Conservation (phyloP, 2,888 invertebrate species). For the Ornithoptera priamus region DNA sequence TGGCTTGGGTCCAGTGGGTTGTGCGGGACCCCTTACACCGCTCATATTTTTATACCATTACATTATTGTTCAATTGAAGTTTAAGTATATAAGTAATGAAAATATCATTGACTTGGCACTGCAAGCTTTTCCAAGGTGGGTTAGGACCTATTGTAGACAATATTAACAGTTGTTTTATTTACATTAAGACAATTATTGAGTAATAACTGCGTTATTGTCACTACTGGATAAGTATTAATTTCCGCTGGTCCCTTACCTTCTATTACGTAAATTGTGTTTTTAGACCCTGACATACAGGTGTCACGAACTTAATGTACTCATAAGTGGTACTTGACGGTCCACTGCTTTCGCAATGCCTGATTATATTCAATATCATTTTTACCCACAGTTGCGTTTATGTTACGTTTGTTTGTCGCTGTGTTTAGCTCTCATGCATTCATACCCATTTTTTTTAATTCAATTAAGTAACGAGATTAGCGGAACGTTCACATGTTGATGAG, state of each 20-base stretch:
- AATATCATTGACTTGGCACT: neutral
- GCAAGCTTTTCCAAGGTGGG: neutral
- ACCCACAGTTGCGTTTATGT: neutral
- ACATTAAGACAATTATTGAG: neutral
- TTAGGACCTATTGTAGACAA: neutral
- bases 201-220: neutral
- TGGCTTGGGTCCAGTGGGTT: too few species aligned
- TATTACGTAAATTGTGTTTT: slow-evolving; percentile 15
- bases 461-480: too few species aligned
- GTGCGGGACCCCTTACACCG: too few species aligned
- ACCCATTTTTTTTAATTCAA: too few species aligned
- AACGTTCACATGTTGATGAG: too few species aligned
- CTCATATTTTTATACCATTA: too few species aligned
- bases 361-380: neutral
- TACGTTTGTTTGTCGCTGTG: too few species aligned
- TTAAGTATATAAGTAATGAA: neutral
- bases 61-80: neutral
- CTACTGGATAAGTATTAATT: neutral
- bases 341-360: slow-evolving; percentile 7
- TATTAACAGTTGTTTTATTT: neutral
- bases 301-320: slow-evolving; percentile 10
- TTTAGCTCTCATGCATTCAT: too few species aligned
- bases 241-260: neutral
- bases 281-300: slow-evolving; percentile 17
- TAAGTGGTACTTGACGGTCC: slow-evolving; percentile 5